Conservation (phyloP, 2,113 vertebrate species). For the Calyptomena viridis region DNA sequence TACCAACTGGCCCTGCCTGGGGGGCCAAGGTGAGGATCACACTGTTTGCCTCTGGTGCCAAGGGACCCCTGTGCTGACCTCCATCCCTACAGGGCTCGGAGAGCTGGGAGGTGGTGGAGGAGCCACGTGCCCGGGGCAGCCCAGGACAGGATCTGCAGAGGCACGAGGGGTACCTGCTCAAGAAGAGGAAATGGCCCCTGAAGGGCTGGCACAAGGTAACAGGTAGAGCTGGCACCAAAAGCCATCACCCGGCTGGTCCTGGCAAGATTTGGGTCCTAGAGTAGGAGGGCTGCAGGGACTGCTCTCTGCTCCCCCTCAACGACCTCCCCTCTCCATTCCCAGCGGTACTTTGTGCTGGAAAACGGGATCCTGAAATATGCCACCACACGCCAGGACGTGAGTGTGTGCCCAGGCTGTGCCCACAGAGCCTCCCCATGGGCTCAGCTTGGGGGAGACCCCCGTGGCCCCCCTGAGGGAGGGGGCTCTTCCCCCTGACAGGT, state of each 20-base stretch:
- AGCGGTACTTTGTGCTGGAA: conserved; percentile 89
- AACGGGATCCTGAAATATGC: conserved; percentile 86
- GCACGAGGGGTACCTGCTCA: conserved; percentile 91
- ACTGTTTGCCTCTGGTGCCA: rapidly evolving
- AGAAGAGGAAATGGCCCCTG: conserved; percentile 93
- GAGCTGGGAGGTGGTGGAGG: conserved; percentile 90
- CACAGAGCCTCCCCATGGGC: rapidly evolving
- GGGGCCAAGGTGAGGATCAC: neutral
- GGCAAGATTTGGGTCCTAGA: rapidly evolving
- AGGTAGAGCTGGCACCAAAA: neutral
- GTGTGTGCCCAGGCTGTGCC: neutral
- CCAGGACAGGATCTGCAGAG: conserved; percentile 67
- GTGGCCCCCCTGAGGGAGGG: neutral
- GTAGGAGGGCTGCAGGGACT: rapidly evolving
- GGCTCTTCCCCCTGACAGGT: neutral
- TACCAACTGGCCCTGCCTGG: rapidly evolving
- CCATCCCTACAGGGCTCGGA: conserved; percentile 70
- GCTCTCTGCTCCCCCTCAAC: neutral
- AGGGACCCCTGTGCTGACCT: neutral
- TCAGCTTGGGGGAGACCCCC: neutral
- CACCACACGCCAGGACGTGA: conserved; percentile 88
- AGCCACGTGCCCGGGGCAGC: conserved; percentile 55
- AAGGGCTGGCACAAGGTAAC: conserved; percentile 95
- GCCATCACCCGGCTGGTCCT: rapidly evolving
- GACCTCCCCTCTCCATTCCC: neutral